Conservation (phyloP, 1,140 invertebrate species). For the Leptinotarsa texana region DNA sequence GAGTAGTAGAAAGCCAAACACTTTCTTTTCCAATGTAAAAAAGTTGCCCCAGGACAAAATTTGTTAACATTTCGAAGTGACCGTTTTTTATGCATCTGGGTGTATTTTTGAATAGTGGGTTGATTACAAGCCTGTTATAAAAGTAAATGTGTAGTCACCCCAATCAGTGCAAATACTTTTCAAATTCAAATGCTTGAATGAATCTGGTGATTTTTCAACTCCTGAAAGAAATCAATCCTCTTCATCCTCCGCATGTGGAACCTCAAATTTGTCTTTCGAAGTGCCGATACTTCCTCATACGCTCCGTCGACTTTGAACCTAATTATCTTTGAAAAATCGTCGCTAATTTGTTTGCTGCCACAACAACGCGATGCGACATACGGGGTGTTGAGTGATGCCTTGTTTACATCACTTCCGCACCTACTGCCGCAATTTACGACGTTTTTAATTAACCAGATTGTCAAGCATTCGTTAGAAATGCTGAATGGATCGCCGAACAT, state of each 20-base stretch:
- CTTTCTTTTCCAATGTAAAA: too few relatives aligned
- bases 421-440: conserved; percentile 16
- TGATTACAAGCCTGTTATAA: too few relatives aligned
- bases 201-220: background rate
- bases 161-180: too few relatives aligned
- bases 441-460: conserved; percentile 26
- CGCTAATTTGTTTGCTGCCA: conserved; percentile 26
- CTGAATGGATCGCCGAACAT: conserved; percentile 11
- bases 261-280: background rate
- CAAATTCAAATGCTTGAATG: too few relatives aligned
- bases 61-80: too few relatives aligned
- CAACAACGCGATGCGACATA: conserved; percentile 18
- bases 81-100: too few relatives aligned
- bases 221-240: background rate
- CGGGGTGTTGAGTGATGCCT: conserved; percentile 25
- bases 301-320: conserved; percentile 21
- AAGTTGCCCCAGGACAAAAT: too few relatives aligned
- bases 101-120: too few relatives aligned
- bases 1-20: too few relatives aligned
- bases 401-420: conserved; percentile 26
- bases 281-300: background rate
- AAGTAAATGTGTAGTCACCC: too few relatives aligned
- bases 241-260: background rate
- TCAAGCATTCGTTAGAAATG: conserved; percentile 16
- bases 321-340: conserved; percentile 24